Base-by-base conservation (phyloP, 2,888 invertebrate genomes). In the Agrenia bidenticulata region DNA sequence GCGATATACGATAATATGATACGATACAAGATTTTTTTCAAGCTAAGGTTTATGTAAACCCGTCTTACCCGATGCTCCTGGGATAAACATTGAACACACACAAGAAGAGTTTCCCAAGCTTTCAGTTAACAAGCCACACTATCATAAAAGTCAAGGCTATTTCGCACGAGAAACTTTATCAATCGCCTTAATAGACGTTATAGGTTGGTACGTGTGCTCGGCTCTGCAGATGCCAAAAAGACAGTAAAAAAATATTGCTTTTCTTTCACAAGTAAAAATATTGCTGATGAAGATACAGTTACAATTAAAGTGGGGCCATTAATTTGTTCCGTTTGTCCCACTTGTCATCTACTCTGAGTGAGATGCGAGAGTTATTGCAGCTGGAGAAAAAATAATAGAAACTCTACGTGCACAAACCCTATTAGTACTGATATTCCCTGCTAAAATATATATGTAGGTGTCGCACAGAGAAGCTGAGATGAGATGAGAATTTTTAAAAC, bases 361-460 rank as follows among this genome's bases (percentile, higher is more conserved):
- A 32, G 32, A 32, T 32, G 32, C 32, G 15, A 45, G 45, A 45
- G 45, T 45, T 45, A 45, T 45, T 45, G n/a, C 19, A 45, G 45
- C 45, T 45, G 45, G 45, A 45, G 45, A 45, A 15, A n/a, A 45
- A 45, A 45, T 45, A 45, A 45, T 45, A 45, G 32, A 32, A 45
- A 45, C n/a, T n/a, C n/a, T n/a, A n/a, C n/a, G n/a, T n/a, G n/a
- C n/a, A n/a, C n/a, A 45, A 15, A 45, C 15, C 4, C 15, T n/a
- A 15, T 19, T 9, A 45, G 5, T 17, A 4, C n/a, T n/a, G 19
- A 15, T 5, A 45, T 17, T 45, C 45, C 45, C 45, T 45, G 19
- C 19, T 45, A 7, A 11, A 39, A 7, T 39, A 11, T 45, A 11
- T 45, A 19, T 45, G 45, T 45, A 9, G 19, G 45, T 11, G 5